These are phyloP conservation scores for Chelonia mydas DNA, from an alignment of 2,797 vertebrate genomes.

Conservation along the genomic window DNA sequence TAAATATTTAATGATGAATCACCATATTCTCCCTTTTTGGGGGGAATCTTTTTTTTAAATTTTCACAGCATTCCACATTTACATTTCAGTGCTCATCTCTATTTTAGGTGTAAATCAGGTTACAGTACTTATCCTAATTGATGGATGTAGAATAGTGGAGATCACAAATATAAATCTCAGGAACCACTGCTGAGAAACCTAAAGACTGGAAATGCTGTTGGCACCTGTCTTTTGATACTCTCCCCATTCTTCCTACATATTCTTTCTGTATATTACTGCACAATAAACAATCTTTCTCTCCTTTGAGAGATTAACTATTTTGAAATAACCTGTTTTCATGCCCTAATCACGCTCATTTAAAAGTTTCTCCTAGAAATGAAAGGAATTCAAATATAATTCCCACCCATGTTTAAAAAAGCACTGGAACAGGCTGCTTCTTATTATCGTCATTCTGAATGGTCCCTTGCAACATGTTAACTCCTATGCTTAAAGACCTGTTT, in stretches of 20 bases:
- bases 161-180: neutral
- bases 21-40: neutral
- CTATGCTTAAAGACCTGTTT: neutral
- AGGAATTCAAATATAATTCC: neutral
- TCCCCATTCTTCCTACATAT: neutral
- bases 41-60: neutral
- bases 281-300: neutral
- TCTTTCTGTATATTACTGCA: neutral
- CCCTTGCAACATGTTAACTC: neutral
- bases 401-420: neutral
- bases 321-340: neutral
- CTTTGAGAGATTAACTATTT: neutral
- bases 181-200: neutral
- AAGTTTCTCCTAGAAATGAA: neutral
- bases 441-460: neutral
- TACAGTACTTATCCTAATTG: conserved; percentile 24
- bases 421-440: neutral
- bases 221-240: neutral
- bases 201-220: neutral
- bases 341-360: neutral
- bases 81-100: conserved; percentile 30
- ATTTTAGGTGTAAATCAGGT: neutral
- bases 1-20: neutral
- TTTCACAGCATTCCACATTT: neutral
- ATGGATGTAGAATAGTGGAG: conserved; percentile 1